Conservation (phyloP, 1,140 invertebrate genomes). For the Cryptotermes secundus region DNA sequence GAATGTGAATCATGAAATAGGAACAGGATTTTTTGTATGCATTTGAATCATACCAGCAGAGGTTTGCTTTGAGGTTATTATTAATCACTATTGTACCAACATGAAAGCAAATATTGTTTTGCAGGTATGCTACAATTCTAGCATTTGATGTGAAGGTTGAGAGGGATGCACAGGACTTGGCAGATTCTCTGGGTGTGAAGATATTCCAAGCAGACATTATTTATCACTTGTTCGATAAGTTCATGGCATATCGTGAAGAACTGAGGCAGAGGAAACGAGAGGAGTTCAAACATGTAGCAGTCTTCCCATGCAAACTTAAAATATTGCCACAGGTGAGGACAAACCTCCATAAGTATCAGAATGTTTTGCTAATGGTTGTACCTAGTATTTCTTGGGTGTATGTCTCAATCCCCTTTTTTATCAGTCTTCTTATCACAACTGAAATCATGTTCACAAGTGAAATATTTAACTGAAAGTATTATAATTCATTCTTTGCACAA, state of each 20-base stretch:
- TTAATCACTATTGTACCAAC: too few species aligned
- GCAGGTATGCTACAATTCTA: slow-evolving; percentile 92
- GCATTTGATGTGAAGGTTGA: slow-evolving; percentile 99
- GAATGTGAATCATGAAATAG: too few species aligned
- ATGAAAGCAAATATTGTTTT: slow-evolving; percentile 37
- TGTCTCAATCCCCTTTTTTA: background rate
- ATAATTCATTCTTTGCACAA: too few species aligned
- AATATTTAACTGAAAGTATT: too few species aligned
- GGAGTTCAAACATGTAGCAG: slow-evolving; percentile 93
- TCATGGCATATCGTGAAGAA: slow-evolving; percentile 92
- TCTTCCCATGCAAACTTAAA: slow-evolving; percentile 96
- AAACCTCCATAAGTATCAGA: too few species aligned
- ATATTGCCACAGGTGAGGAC: slow-evolving; percentile 73
- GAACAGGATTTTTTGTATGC: too few species aligned
- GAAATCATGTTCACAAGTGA: too few species aligned
- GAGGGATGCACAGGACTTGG: slow-evolving; percentile 94
- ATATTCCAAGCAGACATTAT: slow-evolving; percentile 99
- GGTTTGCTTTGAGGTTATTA: too few species aligned
- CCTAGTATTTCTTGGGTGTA: too few species aligned
- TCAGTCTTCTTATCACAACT: background rate
- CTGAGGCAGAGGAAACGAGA: slow-evolving; percentile 91
- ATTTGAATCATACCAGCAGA: too few species aligned
- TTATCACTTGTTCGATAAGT: slow-evolving; percentile 98
- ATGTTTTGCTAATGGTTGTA: background rate
- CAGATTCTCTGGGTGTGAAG: slow-evolving; percentile 90